Conservation (phyloP, 1,140 invertebrate genomes). For the Drosophila cardini region DNA sequence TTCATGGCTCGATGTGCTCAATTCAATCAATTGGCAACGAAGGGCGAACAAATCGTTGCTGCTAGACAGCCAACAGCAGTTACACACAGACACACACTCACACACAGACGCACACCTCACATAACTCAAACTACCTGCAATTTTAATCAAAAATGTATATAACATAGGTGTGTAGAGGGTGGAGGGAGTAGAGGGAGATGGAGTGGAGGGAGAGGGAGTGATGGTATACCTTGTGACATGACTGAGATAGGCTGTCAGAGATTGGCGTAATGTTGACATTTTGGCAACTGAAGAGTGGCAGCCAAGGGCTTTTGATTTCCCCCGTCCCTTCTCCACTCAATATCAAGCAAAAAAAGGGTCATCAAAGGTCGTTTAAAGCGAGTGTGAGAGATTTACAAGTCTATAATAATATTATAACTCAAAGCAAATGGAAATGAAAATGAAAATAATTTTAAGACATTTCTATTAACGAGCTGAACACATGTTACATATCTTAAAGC, state of each 20-base stretch:
- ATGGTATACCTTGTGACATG: slow-evolving; percentile 46
- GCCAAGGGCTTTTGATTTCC: slow-evolving; percentile 20
- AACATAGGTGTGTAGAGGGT: neutral
- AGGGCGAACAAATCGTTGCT: slow-evolving; percentile 54
- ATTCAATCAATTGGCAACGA: slow-evolving; percentile 60
- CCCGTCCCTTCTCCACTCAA: no score
- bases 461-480: neutral
- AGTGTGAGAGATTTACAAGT: neutral
- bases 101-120: neutral
- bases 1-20: slow-evolving; percentile 61
- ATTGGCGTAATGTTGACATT: slow-evolving; percentile 51
- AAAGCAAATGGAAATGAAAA: neutral
- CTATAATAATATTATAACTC: slow-evolving; percentile 4
- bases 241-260: slow-evolving; percentile 49
- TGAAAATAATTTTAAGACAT: neutral
- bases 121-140: slow-evolving; percentile 39
- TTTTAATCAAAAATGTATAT: slow-evolving; percentile 52
- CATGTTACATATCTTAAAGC: neutral
- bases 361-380: neutral
- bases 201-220: no score
- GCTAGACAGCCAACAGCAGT: slow-evolving; percentile 32
- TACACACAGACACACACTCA: slow-evolving; percentile 13
- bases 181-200: no score
- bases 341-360: slow-evolving; percentile 10
- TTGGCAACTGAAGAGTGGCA: slow-evolving; percentile 43